Conservation (phyloP, 2,797 vertebrate species). For the Vespertilio murinus region DNA sequence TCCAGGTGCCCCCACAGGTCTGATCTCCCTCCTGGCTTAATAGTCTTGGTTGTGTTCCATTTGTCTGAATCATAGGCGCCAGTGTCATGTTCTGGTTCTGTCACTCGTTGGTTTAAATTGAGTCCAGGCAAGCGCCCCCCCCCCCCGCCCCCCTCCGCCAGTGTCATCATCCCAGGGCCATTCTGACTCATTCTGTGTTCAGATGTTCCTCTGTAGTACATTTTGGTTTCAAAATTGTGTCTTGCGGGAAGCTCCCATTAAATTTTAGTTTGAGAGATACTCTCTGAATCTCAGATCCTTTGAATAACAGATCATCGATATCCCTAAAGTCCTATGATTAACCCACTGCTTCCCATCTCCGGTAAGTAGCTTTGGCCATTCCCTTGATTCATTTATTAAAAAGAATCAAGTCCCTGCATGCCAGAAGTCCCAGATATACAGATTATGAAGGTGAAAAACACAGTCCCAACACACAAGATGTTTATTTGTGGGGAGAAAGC, state of each 20-base stretch:
- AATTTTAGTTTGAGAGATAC: background rate
- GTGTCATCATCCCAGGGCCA: background rate
- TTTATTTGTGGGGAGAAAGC: background rate
- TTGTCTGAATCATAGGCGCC: conserved; percentile 29
- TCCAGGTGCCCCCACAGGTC: background rate
- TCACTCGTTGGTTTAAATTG: background rate
- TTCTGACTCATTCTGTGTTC: conserved; percentile 43
- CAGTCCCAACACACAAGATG: background rate
- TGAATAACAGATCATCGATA: background rate
- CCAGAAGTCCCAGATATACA: background rate
- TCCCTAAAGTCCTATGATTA: background rate
- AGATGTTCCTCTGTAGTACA: background rate
- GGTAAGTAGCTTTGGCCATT: background rate
- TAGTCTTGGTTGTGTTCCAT: background rate
- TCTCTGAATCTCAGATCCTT: background rate
- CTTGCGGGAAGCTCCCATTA: background rate
- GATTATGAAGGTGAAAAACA: conserved; percentile 20
- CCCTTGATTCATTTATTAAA: conserved; percentile 29
- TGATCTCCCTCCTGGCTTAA: background rate
- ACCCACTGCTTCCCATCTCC: background rate
- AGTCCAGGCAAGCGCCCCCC: too few relatives aligned
- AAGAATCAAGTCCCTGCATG: background rate
- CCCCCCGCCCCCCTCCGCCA: background rate
- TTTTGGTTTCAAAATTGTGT: conserved; percentile 23
- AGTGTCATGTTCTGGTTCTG: conserved; percentile 4